Evolutionary conservation across 2,113 vertebrate species (phyloP), one percentile per base, ranked within the genome.

Genomic region (Alectura lathami): DNA sequence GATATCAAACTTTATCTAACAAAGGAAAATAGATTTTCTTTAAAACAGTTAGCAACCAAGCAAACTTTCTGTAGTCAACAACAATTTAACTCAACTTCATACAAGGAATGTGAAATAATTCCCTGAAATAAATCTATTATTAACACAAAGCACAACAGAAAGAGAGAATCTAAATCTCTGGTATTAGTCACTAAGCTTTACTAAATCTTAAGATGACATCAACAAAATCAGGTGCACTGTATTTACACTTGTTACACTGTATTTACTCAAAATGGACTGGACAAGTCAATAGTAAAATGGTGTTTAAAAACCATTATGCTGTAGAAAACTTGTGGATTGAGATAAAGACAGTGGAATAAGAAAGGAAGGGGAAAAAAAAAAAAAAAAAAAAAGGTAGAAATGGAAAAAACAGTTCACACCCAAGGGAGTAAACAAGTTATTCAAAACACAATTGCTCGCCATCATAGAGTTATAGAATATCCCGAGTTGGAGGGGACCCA

Each of bases 161-260:
- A 84, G 72, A 51, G 62, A 89, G 94, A 89, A 93, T 54, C 48
- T 87, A 86, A 66, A 75, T n/a, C 62, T 95, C 76, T 95, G 15
- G 17, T 89, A 75, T 91, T 94, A 80, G 43, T 83, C 74, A 94
- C 76, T 95, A 86, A 88, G 45, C 38, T 70, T 20, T 63, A 92
- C 93, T 95, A 97, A 96, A 96, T 95, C 87, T 97, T 93, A 78
- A 87, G 90, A 89, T 88, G n/a, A 97, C 96, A 92, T 89, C 70
- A 89, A 94, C 68, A 88, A 94, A 94, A 96, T 86, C 92, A 97
- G 93, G 56, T 88, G 32, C 59, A 87, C 34, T n/a, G 92, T 93
- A 66, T 86, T 94, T 79, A 94, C 9, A 91, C 57, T n/a, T 87
- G 17, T 88, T 88, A n/a, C 59, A 87, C 34, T n/a, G 92, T 93